A percentile compares a stretch with the other conserved stretches of the same genome.
Conservation (phyloP, 1,140 invertebrate species). For the Drosophila mojavensis region DNA sequence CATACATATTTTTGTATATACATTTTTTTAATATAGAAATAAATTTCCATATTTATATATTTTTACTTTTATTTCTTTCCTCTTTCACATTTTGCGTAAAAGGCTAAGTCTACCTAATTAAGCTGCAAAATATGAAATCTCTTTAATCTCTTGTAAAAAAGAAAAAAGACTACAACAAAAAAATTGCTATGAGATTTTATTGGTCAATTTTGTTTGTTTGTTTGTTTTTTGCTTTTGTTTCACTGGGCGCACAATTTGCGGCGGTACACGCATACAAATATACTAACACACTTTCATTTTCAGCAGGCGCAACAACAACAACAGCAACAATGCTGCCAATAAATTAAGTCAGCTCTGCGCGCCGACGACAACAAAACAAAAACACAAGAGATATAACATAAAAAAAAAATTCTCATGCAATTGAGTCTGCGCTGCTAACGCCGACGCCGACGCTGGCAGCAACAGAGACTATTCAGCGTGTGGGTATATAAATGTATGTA, state of each 20-base stretch:
- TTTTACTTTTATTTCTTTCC: not conserved
- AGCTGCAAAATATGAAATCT: constrained; percentile 27
- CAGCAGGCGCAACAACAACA: constrained; percentile 55
- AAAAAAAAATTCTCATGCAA: constrained; percentile 75
- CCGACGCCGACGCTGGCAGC: constrained; percentile 18
- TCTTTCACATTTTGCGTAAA: constrained; percentile 13
- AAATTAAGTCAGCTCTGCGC: constrained; percentile 60
- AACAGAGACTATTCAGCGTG: constrained; percentile 42
- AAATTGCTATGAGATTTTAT: constrained; percentile 66
- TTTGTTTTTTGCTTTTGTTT: constrained; percentile 49
- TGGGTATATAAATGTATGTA: constrained; percentile 46
- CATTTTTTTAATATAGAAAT: no score
- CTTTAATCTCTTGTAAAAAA: constrained; percentile 30
- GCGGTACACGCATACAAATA: constrained; percentile 26
- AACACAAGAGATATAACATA: constrained; percentile 36
- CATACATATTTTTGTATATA: no score
- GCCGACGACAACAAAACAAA: constrained; percentile 58
- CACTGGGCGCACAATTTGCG: constrained; percentile 44
- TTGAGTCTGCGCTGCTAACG: constrained; percentile 64
- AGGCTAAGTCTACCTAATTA: constrained; percentile 40
- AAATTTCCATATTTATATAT: not conserved
- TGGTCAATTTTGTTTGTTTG: constrained; percentile 61
- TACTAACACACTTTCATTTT: constrained; percentile 74
- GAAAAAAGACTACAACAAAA: constrained; percentile 2
- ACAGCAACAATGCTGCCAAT: constrained; percentile 62